Conservation (phyloP, 2,888 invertebrate species). For the Hypomecis punctinalis region DNA sequence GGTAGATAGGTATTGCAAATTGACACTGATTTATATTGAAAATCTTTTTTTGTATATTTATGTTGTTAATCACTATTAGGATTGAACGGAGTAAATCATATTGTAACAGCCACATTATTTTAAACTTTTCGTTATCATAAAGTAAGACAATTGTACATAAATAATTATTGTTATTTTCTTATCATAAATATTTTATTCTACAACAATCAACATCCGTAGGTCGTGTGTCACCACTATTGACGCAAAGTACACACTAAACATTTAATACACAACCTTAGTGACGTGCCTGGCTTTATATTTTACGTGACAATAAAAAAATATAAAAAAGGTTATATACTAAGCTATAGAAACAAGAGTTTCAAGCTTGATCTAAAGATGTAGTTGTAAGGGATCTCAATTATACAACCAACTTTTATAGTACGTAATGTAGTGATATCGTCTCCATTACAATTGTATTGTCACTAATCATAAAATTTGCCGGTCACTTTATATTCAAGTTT, state of each 20-base stretch:
- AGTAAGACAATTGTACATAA: background rate
- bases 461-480: constrained; percentile 51
- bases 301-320: background rate
- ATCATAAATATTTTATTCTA: constrained; percentile 12
- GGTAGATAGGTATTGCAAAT: constrained; percentile 13
- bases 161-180: constrained; percentile 7
- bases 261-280: constrained; percentile 68
- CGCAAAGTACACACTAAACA: constrained; percentile 31
- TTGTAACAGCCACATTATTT: background rate
- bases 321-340: constrained; percentile 10
- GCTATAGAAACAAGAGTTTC: constrained; percentile 23
- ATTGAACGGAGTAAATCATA: background rate
- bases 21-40: constrained; percentile 15
- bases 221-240: constrained; percentile 22
- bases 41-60: constrained; percentile 6
- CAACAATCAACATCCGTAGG: constrained; percentile 34
- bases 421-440: constrained; percentile 35
- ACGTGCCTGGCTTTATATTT: constrained; percentile 21
- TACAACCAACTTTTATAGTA: too few relatives aligned
- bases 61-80: background rate
- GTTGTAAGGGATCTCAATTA: background rate
- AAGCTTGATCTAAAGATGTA: constrained; percentile 42
- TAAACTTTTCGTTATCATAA: background rate
- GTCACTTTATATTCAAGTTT: constrained; percentile 1
- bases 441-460: constrained; percentile 73